A percentile compares a stretch with the other conserved stretches of the same genome.
phyloP scores from a whole-genome alignment of 2,113 vertebrate genomes.

The Tetrao urogallus region DNA sequence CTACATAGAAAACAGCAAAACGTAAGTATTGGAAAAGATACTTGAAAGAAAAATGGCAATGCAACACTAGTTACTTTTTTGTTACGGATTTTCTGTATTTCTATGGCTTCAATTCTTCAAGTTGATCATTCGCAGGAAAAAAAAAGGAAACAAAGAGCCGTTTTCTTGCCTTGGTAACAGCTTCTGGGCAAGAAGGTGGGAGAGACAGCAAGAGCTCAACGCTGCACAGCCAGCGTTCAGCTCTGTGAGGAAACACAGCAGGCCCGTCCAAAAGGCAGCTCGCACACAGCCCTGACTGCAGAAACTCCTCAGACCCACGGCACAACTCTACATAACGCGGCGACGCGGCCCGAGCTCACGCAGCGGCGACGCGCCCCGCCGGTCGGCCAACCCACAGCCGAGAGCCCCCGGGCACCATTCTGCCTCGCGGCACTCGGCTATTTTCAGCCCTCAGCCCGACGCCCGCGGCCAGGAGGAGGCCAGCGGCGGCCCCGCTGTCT shows the following conservation, averaged over 20 bases:
- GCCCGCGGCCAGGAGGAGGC: no score
- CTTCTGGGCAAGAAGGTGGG: background rate
- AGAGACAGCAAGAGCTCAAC: background rate
- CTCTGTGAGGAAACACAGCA: background rate
- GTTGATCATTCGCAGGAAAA: background rate
- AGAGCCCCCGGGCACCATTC: no score
- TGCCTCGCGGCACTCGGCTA: no score
- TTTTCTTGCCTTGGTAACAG: background rate
- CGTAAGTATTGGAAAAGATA: fast-evolving
- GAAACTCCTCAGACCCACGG: background rate
- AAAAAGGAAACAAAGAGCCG: fast-evolving
- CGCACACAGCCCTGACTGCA: background rate
- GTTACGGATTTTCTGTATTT: background rate
- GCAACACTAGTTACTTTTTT: background rate
- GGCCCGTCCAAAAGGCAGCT: background rate
- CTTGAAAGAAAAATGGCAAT: background rate
- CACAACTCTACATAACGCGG: background rate
- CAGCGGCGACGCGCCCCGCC: no score
- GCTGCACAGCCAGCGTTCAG: background rate
- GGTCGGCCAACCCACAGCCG: no score
- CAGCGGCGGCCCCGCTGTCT: no score
- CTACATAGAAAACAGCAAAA: background rate
- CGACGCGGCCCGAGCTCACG: fast-evolving
- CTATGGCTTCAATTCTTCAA: background rate
- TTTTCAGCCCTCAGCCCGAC: no score